Evolutionary conservation across 2,113 vertebrate genomes (phyloP), one percentile per base, ranked within the genome.

Genomic region (Salvator merianae): DNA sequence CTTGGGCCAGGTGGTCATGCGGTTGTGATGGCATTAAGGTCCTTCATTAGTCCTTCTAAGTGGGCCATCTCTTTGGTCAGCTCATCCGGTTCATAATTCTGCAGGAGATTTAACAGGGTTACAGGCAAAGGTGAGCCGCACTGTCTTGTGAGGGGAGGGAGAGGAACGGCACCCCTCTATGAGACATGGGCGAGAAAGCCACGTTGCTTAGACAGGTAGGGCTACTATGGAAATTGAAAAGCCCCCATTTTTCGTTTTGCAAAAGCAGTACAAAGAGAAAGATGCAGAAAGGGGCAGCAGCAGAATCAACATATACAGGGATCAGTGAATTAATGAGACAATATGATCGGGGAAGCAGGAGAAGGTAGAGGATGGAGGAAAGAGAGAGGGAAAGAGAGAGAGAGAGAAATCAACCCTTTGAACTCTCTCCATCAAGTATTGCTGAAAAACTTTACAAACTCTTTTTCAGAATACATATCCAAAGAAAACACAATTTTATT

Each of bases 11-110:
- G 91, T 7, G 78, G 6, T 97, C 96, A 97, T 74, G 97, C 97
- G 81, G 97, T 97, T 7, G 99, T 99, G 96, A 99, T 99, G 96
- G 98, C 98, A 7, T 99, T 99, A 88, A 99, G 98, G 97, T 99
- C 99, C 97, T 99, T 99, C 99, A 99, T 99, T 40, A 99, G 96
- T 94, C 98, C 98, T 96, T 99, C 98, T 92, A 99, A 98, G 94
- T 99, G 98, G 93, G 98, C 98, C 99, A 99, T 99, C 95, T 99
- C 99, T 97, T 99, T 99, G 91, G 98, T 98, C 94, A 99, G 97
- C 96, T 99, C 98, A 91, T 99, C 99, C 24, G 98, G 97, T 93
- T 99, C 98, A 34, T 98, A 99, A 91, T 95, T 99, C 99, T 99
- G 93, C 18, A 85, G 93, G 94, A 94, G 94, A 97, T 28, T 93